A percentile compares a stretch with the other conserved stretches of the same genome.
phyloP scores from a whole-genome alignment of 2,888 invertebrate genomes.

The Oconnorella tubifera region DNA sequence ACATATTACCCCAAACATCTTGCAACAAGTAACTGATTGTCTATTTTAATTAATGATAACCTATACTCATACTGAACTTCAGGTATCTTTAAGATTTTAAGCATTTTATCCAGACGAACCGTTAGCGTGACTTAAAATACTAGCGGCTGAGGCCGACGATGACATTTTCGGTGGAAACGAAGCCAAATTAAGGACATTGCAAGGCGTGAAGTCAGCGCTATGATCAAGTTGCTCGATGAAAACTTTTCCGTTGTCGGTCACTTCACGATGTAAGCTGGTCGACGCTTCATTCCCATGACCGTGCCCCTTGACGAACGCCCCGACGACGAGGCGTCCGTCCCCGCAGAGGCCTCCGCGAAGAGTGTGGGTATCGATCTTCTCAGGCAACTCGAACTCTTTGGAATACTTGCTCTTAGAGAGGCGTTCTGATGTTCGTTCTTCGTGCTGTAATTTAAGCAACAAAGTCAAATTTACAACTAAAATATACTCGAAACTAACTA shows the following conservation, averaged over 20 bases:
- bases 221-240: constrained; percentile 20
- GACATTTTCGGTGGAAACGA: too few relatives aligned
- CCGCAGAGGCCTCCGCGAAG: constrained; percentile 31
- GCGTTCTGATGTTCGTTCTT: constrained; percentile 35
- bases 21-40: too few relatives aligned
- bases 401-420: constrained; percentile 35
- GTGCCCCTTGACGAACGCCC: constrained; percentile 36
- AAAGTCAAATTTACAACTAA: too few relatives aligned
- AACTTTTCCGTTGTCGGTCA: constrained; percentile 19
- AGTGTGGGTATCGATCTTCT: constrained; percentile 37
- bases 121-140: too few relatives aligned
- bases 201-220: constrained; percentile 17
- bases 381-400: constrained; percentile 36
- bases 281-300: not conserved
- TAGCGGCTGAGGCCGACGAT: too few relatives aligned
- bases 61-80: too few relatives aligned
- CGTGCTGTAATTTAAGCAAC: too few relatives aligned
- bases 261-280: constrained; percentile 13
- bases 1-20: too few relatives aligned
- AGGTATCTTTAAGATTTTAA: too few relatives aligned
- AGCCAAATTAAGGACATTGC: constrained; percentile 26
- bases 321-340: constrained; percentile 36
- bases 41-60: too few relatives aligned
- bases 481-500: too few relatives aligned
- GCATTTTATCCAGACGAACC: too few relatives aligned